A percentile compares a stretch with the other conserved stretches of the same genome.
Evolutionary conservation across 30 jellyfish, hydroid and myxozoan species (phyloP).

Genomic region (Catostylus mosaicus): DNA sequence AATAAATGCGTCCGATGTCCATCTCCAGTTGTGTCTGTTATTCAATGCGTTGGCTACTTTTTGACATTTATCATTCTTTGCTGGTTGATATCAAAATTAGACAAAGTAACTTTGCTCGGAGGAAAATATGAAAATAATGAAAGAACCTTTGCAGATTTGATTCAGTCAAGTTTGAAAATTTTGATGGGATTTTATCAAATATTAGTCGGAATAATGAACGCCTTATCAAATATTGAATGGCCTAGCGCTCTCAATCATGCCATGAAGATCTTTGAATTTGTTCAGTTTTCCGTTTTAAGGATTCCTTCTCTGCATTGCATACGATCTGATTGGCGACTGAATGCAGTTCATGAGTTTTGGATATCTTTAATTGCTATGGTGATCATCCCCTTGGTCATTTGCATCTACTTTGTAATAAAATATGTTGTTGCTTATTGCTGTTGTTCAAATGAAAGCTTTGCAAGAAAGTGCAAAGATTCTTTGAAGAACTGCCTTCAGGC

Average conservation of each 20-base stretch:
- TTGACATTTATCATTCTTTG: slow-evolving; percentile 18
- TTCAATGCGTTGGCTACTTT: slow-evolving; percentile 7
- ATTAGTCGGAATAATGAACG: not conserved
- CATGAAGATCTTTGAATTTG: slow-evolving; percentile 1
- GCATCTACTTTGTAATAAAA: not conserved
- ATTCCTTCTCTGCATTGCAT: slow-evolving; percentile 41
- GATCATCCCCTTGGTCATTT: slow-evolving; percentile 17
- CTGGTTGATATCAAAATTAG: slow-evolving; percentile 16
- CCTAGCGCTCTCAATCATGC: slow-evolving; percentile 4
- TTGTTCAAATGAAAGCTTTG: not conserved
- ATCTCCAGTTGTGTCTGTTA: slow-evolving; percentile 10
- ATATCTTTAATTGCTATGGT: slow-evolving; percentile 13
- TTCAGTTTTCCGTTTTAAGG: slow-evolving; percentile 25
- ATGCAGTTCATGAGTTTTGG: slow-evolving; percentile 27
- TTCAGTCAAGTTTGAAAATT: slow-evolving; percentile 36
- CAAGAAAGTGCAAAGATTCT: not conserved
- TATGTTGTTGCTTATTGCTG: not conserved
- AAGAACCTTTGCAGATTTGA: slow-evolving; percentile 51
- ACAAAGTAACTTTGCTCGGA: not conserved
- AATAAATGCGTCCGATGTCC: slow-evolving; percentile 38
- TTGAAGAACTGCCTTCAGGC: slow-evolving; percentile 20
- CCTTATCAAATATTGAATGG: slow-evolving; percentile 28
- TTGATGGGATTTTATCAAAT: slow-evolving; percentile 57
- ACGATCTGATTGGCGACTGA: slow-evolving; percentile 5
- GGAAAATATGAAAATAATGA: not conserved